phyloP scores from a whole-genome alignment of 2,113 vertebrate genomes.

The Calcarius ornatus region DNA sequence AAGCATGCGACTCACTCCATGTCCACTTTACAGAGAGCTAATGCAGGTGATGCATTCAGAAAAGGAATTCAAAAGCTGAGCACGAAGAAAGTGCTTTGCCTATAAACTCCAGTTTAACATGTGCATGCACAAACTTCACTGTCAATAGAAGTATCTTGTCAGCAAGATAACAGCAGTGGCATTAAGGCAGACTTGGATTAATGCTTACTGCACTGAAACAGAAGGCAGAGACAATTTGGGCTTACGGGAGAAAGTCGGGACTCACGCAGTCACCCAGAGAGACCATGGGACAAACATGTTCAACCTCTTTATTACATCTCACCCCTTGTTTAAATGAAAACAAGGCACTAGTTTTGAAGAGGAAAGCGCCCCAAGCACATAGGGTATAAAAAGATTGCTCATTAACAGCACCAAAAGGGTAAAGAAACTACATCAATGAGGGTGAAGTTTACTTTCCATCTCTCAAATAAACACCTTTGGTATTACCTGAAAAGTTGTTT shows the following conservation, averaged over 20 bases:
- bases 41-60: neutral
- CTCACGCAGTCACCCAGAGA: neutral
- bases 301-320: neutral
- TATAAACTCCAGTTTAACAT: neutral
- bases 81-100: neutral
- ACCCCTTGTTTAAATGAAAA: neutral
- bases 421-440: neutral
- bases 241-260: neutral
- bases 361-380: fast-evolving
- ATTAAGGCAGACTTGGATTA: neutral
- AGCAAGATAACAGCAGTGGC: neutral
- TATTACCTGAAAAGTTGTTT: neutral
- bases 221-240: neutral
- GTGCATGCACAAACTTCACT: neutral
- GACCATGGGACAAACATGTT: neutral
- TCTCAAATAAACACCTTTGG: neutral
- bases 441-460: neutral
- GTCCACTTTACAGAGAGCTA: neutral
- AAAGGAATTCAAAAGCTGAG: neutral
- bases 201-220: neutral
- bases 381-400: neutral
- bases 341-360: neutral
- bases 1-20: neutral
- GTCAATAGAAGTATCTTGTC: neutral
- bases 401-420: neutral